Evolutionary conservation across 2,113 vertebrate species (phyloP), one percentile per base, ranked within the genome.

Genomic region (Rhabdomys dilectus): DNA sequence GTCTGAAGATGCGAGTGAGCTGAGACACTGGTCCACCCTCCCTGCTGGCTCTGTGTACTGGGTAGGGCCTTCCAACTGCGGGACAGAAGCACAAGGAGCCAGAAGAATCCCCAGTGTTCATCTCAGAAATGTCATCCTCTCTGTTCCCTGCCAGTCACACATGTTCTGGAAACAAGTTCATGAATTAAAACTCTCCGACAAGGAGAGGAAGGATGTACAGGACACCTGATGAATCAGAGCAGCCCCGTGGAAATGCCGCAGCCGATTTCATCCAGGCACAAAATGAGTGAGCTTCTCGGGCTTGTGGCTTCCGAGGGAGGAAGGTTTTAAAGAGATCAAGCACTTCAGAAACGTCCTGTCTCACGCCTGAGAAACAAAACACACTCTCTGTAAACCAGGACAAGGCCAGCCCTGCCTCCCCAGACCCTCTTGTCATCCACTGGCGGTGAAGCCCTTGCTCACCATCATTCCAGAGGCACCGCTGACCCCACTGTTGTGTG

Each of bases 321-420:
- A 24, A 64, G 62, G 36, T 94, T 97, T 58, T 82, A 94, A 90
- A 56, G 66, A 78, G 31, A 58, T 87, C 21, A 17, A 34, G 51
- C 6, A 19, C 58, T 70, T 91, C 22, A n/a, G 91, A 53, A 76
- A 31, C 17, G 42, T 76, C 62, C 31, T 10, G 26, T 58, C 21
- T 7, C 39, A 24, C 4, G 4, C 66, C 62, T 17, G 60, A n/a
- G 42, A 21, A 45, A 42, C 56, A 31, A 85, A 58, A 34, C 0
- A 31, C 48, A 70, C 26, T 13, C 51, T 53, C 8, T 24, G 72
- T 4, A 22, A 42, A 10, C 15, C 12, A n/a, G 19, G 13, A 45
- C 34, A 29, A 6, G 51, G 29, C 19, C 45, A 26, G 66, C 24
- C 4, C 82, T 3, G 31, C 3, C 76, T 77, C 29, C 10, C 0